phyloP scores from a whole-genome alignment of 2,888 invertebrate species.

The Creontiades dilutus region DNA sequence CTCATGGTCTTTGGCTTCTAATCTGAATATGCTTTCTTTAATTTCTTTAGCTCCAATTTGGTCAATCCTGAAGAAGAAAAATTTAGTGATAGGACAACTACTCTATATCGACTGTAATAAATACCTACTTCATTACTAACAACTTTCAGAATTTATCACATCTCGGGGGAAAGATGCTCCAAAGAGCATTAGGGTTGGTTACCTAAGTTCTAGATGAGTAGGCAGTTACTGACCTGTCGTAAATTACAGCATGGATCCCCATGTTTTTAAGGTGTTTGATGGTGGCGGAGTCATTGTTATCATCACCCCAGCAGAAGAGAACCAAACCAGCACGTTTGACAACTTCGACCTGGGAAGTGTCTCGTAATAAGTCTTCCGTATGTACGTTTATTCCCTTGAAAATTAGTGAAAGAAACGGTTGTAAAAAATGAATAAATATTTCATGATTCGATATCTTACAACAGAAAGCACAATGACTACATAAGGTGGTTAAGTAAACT shows the following conservation, averaged over 20 bases:
- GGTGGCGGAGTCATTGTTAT: constrained; percentile 92
- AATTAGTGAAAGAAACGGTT: background rate
- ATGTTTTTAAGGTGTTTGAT: constrained; percentile 91
- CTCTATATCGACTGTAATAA: too few relatives aligned
- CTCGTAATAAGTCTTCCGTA: constrained; percentile 92
- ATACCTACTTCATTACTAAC: too few relatives aligned
- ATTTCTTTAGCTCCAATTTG: constrained; percentile 85
- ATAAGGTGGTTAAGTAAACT: constrained; percentile 72
- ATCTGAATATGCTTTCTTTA: constrained; percentile 90
- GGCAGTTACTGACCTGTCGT: constrained; percentile 85
- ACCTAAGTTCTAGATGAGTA: background rate
- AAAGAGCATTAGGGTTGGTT: too few relatives aligned
- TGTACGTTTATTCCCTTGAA: constrained; percentile 91
- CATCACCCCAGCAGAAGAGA: constrained; percentile 98
- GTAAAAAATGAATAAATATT: too few relatives aligned
- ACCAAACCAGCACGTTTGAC: constrained; percentile 90
- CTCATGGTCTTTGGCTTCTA: constrained; percentile 88
- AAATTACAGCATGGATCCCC: constrained; percentile 97
- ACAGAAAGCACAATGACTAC: background rate
- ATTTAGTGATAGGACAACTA: background rate
- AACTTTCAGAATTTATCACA: too few relatives aligned
- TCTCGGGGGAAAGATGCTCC: too few relatives aligned
- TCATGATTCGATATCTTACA: too few relatives aligned
- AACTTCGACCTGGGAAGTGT: constrained; percentile 88
- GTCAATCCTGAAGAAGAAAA: constrained; percentile 82